phyloP scores from a whole-genome alignment of 2,797 vertebrate species.

The Momotus momota region DNA sequence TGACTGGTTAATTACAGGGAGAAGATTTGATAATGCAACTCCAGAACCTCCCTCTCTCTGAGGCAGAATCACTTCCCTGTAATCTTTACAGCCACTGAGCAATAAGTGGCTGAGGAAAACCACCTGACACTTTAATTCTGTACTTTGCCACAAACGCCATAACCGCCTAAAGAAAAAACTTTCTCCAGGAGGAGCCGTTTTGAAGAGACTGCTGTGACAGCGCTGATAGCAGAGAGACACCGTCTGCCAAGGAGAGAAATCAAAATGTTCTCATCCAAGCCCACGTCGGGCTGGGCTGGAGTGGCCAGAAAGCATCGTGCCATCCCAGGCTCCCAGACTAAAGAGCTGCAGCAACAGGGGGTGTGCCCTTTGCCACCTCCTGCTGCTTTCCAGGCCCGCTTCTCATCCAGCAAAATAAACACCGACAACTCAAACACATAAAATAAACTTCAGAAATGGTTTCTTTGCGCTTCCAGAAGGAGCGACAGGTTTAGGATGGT shows the following conservation, averaged over 20 bases:
- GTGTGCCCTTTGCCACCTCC: fast-evolving
- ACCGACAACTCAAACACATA: too few species aligned
- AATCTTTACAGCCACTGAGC: background rate
- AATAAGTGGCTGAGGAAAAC: background rate
- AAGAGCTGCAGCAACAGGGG: background rate
- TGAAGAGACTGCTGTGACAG: background rate
- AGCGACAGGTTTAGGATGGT: background rate
- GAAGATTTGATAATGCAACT: background rate
- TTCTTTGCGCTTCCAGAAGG: background rate
- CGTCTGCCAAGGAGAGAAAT: background rate
- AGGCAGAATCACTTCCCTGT: background rate
- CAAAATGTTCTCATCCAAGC: background rate
- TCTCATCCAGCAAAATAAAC: background rate
- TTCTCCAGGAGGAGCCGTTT: background rate
- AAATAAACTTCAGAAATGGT: background rate
- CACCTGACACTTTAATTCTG: background rate
- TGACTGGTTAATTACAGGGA: background rate
- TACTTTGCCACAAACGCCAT: background rate
- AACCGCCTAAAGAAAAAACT: background rate
- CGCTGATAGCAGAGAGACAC: fast-evolving
- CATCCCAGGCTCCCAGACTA: background rate
- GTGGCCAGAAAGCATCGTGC: background rate
- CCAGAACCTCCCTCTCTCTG: background rate
- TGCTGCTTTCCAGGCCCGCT: fast-evolving
- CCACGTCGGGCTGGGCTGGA: fast-evolving